Conservation (phyloP, 2,113 vertebrate genomes). For the Misgurnus mizolepis region DNA sequence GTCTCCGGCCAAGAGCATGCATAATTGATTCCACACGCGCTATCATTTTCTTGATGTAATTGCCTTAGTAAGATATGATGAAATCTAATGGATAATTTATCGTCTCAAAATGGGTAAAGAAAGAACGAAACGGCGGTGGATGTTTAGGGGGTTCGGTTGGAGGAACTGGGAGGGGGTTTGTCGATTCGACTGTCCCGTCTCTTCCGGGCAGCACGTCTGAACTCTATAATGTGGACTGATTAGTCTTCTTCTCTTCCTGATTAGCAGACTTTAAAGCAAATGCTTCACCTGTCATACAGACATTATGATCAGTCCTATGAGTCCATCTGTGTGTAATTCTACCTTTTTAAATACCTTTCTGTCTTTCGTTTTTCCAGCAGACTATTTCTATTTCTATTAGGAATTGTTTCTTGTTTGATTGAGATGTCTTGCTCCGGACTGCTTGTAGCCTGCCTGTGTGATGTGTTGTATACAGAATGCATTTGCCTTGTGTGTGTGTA, state of each 20-base stretch:
- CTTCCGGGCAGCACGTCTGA: constrained; percentile 16
- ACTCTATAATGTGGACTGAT: constrained; percentile 49
- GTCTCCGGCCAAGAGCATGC: constrained; percentile 96
- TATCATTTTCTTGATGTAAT: constrained; percentile 99
- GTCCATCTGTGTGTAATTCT: constrained; percentile 30
- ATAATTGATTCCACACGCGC: constrained; percentile 97
- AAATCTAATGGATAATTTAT: constrained; percentile 99
- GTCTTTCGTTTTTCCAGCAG: constrained; percentile 3
- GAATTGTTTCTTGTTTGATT: constrained; percentile 43
- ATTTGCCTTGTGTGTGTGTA: constrained; percentile 36
- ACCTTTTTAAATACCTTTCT: background rate
- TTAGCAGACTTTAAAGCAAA: constrained; percentile 49
- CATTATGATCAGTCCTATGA: constrained; percentile 25
- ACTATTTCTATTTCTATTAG: background rate
- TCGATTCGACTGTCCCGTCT: constrained; percentile 6
- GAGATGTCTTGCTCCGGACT: constrained; percentile 38
- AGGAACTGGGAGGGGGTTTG: constrained; percentile 10
- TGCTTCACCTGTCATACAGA: constrained; percentile 26
- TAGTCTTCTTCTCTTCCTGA: constrained; percentile 51
- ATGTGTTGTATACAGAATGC: constrained; percentile 39
- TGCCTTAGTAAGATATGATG: constrained; percentile 98
- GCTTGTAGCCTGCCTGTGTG: constrained; percentile 34
- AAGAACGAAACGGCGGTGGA: constrained; percentile 67
- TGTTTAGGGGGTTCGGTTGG: constrained; percentile 28
- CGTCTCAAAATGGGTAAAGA: constrained; percentile 84